A percentile compares a stretch with the other conserved stretches of the same genome.
Conservation (phyloP, 2,888 invertebrate species). For the Steromphala cineraria region DNA sequence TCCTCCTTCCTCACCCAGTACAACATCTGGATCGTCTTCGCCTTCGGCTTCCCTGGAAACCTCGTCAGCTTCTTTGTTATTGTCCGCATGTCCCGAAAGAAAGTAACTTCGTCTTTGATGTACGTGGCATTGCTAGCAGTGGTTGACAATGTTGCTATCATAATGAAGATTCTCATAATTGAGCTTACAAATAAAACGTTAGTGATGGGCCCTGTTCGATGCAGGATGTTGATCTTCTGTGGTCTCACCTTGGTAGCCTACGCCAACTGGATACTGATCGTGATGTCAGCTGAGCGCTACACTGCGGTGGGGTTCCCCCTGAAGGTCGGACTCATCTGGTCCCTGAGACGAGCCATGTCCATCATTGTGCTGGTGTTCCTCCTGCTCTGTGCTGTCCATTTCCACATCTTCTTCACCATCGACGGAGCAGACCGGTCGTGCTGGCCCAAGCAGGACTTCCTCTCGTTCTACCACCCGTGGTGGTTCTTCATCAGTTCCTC, state of each 20-base stretch:
- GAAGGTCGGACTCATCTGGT: background rate
- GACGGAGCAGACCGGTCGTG: background rate
- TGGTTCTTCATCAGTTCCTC: background rate
- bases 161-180: background rate
- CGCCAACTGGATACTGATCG: background rate
- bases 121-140: background rate
- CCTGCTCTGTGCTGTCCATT: background rate
- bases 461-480: background rate
- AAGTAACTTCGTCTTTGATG: background rate
- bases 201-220: background rate
- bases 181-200: background rate
- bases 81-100: background rate
- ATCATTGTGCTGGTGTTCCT: background rate
- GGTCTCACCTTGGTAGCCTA: background rate
- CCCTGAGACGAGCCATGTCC: background rate
- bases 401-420: background rate
- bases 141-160: background rate
- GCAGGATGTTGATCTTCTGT: background rate
- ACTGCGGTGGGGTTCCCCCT: background rate
- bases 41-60: background rate
- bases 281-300: background rate
- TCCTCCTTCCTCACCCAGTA: background rate
- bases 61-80: background rate
- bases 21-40: background rate
- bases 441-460: background rate